phyloP scores from a whole-genome alignment of 2,888 invertebrate species.

The Idaea straminata region DNA sequence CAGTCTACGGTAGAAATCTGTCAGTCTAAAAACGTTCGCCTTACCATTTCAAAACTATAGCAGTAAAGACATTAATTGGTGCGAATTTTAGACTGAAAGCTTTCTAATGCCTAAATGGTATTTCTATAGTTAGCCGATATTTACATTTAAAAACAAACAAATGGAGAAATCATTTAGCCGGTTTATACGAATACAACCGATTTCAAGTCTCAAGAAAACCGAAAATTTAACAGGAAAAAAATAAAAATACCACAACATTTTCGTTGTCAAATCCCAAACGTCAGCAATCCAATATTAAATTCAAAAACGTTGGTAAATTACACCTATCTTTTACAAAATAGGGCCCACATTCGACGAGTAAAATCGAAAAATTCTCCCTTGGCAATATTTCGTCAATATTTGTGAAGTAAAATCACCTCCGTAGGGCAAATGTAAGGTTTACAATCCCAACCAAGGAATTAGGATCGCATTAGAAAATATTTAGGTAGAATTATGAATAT shows the following conservation, averaged over 20 bases:
- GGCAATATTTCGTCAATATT: conserved; percentile 62
- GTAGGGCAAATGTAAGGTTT: conserved; percentile 16
- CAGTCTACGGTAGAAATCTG: no score
- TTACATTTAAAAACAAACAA: no score
- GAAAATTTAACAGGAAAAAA: background rate
- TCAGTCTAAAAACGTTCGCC: no score
- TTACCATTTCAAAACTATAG: no score
- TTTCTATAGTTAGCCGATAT: no score
- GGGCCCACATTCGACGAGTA: conserved; percentile 45
- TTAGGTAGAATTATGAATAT: no score
- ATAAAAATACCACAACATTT: background rate
- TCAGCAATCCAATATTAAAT: conserved; percentile 22
- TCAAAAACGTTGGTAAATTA: conserved; percentile 21
- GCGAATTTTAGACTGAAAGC: no score
- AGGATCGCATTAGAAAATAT: no score
- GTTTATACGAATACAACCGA: no score
- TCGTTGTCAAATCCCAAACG: background rate
- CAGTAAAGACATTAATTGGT: no score
- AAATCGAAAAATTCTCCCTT: conserved; percentile 43
- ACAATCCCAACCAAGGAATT: background rate
- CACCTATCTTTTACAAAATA: conserved; percentile 21
- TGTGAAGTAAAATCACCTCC: conserved; percentile 58
- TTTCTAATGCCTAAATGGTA: no score
- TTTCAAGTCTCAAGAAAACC: background rate
- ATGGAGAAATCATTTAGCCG: no score